Evolutionary conservation across 2,888 invertebrate species (phyloP).

Genomic region (Branchipolynoe longqiensis): DNA sequence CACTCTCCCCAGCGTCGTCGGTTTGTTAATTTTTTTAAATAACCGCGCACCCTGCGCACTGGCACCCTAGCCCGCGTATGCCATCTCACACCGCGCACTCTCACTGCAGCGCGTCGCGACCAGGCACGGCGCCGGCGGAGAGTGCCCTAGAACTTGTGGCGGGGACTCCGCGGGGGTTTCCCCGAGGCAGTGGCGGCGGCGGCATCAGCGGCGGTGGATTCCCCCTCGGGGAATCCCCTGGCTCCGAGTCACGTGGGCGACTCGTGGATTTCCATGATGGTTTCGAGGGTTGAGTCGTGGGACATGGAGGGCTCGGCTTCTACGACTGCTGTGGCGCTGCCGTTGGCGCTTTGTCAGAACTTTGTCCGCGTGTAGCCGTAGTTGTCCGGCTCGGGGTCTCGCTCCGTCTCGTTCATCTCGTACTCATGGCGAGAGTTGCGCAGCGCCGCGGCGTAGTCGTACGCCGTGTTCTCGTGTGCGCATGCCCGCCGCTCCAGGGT

Average conservation of each 20-base stretch:
- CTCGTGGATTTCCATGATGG: constrained; percentile 53
- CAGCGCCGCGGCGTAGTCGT: constrained; percentile 48
- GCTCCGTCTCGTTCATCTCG: constrained; percentile 53
- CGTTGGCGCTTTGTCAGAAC: constrained; percentile 49
- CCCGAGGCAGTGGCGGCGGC: background rate
- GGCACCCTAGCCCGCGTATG: no score
- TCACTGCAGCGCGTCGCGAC: no score
- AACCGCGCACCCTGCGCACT: no score
- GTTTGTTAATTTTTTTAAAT: no score
- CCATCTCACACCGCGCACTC: no score
- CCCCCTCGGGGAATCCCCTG: background rate
- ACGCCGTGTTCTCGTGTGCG: constrained; percentile 43
- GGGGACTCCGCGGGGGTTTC: background rate
- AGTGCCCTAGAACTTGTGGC: constrained; percentile 15
- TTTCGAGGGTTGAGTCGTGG: constrained; percentile 37
- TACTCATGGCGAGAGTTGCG: constrained; percentile 50
- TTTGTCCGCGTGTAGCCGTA: constrained; percentile 48
- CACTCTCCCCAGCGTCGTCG: no score
- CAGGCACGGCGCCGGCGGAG: no score
- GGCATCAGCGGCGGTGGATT: no score
- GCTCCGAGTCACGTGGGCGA: constrained; percentile 45
- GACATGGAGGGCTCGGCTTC: constrained; percentile 32
- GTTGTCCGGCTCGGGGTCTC: constrained; percentile 42
- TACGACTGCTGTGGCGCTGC: constrained; percentile 4
- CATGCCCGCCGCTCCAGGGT: constrained; percentile 21